These are phyloP conservation scores for Porites cylindrica DNA, from an alignment of 92 coral and sea anemone genomes.

Conservation along the genomic window DNA sequence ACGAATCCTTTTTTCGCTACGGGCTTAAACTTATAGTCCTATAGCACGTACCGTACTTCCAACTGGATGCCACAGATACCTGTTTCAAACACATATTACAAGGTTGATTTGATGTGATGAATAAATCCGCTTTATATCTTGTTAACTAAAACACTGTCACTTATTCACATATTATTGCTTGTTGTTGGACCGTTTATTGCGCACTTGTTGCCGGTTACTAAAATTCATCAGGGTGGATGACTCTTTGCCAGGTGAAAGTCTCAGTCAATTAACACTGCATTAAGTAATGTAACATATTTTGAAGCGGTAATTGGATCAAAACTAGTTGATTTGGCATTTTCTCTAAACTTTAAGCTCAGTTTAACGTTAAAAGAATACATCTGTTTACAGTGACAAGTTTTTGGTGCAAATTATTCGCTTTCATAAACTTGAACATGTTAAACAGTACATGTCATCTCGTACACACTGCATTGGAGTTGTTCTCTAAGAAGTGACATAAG, in stretches of 20 bases:
- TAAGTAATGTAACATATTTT: background rate
- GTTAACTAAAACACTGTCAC: conserved; percentile 5
- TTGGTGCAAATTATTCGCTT: conserved; percentile 6
- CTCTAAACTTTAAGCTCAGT: conserved; percentile 13
- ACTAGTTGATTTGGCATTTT: conserved; percentile 66
- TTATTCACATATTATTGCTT: conserved; percentile 13
- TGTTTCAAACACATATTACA: conserved; percentile 12
- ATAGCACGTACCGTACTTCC: no score
- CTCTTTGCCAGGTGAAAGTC: conserved; percentile 60
- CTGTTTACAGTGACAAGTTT: conserved; percentile 14
- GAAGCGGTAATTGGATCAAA: conserved; percentile 68
- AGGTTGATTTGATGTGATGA: conserved; percentile 37
- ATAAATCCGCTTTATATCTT: conserved; percentile 4
- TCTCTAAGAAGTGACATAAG: conserved; percentile 29
- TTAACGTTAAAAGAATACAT: conserved; percentile 20
- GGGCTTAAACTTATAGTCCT: no score
- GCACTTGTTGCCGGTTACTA: background rate
- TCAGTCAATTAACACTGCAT: conserved; percentile 29
- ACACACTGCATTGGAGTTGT: conserved; percentile 53
- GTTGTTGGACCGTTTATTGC: conserved; percentile 2
- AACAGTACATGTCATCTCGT: conserved; percentile 59
- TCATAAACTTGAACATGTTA: conserved; percentile 44
- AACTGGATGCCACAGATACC: background rate
- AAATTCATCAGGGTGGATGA: conserved; percentile 2
- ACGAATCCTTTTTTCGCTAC: background rate